phyloP scores from a whole-genome alignment of 2,888 invertebrate genomes.

The Callinectes sapidus region DNA sequence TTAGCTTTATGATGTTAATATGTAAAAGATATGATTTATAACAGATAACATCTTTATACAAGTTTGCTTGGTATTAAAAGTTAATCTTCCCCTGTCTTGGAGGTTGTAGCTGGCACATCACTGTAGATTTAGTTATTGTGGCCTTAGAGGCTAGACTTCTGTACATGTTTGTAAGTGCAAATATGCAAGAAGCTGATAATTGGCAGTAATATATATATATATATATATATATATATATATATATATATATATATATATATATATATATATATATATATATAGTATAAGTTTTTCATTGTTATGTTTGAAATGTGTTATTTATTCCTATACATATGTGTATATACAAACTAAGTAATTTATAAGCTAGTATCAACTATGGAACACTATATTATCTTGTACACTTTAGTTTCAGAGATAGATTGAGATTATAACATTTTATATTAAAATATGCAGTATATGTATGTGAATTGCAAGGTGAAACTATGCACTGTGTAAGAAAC shows the following conservation, averaged over 20 bases:
- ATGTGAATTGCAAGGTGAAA: not conserved
- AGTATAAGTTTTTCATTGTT: not conserved
- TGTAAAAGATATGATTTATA: not conserved
- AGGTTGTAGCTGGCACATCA: constrained; percentile 63
- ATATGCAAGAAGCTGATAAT: constrained; percentile 52
- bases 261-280: constrained; percentile 38
- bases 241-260: constrained; percentile 47
- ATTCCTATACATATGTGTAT: constrained; percentile 7
- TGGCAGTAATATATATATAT: constrained; percentile 45
- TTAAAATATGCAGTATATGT: not conserved
- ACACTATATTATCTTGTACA: not conserved
- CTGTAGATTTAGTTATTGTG: constrained; percentile 49
- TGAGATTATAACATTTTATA: not conserved
- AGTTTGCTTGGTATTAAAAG: not conserved
- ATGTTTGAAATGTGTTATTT: not conserved
- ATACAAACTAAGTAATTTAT: not conserved
- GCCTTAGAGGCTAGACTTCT: constrained; percentile 49
- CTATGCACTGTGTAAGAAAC: constrained; percentile 24
- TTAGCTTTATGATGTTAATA: not conserved
- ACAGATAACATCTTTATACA: not conserved
- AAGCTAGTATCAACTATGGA: not conserved
- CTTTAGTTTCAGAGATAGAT: not conserved
- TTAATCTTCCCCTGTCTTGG: constrained; percentile 2
- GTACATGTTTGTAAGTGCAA: constrained; percentile 50
- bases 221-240: constrained; percentile 41